These are phyloP conservation scores for Folsomia manolachei DNA, from an alignment of 2,888 invertebrate species.

Conservation along the genomic window DNA sequence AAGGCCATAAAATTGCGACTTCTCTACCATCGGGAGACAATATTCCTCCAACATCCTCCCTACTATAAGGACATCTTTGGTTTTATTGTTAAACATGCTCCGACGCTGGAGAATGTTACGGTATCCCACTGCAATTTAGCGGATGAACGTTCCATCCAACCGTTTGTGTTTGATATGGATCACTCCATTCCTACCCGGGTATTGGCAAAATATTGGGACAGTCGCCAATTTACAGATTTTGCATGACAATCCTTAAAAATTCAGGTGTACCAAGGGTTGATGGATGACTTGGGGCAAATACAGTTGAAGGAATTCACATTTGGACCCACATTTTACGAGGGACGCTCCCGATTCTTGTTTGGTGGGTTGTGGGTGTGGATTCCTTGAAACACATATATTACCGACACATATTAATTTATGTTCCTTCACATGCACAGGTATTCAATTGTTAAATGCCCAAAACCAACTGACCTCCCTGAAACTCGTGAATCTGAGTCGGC, in stretches of 20 bases:
- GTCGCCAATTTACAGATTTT: not conserved
- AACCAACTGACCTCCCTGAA: not conserved
- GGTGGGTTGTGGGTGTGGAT: too few relatives aligned
- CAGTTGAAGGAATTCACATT: slow-evolving; percentile 4
- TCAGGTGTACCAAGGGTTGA: not conserved
- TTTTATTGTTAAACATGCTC: slow-evolving; percentile 15
- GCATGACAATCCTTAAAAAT: slow-evolving; percentile 8
- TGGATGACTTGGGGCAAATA: slow-evolving; percentile 1
- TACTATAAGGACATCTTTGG: slow-evolving; percentile 18
- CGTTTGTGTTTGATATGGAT: not conserved
- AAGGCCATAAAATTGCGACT: slow-evolving; percentile 10
- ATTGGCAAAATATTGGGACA: not conserved
- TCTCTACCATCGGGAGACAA: slow-evolving; percentile 8
- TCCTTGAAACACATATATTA: too few relatives aligned
- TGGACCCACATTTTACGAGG: not conserved
- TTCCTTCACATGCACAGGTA: not conserved
- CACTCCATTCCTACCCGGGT: not conserved
- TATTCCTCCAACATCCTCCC: slow-evolving; percentile 10
- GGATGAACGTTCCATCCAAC: not conserved
- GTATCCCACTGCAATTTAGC: slow-evolving; percentile 13
- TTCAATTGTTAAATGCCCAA: not conserved
- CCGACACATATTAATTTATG: too few relatives aligned
- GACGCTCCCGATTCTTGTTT: not conserved
- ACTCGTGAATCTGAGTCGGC: not conserved
- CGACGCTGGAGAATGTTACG: slow-evolving; percentile 5